Evolutionary conservation across 2,888 invertebrate species (phyloP), one percentile per base, ranked within the genome.

Genomic region (Drosophila melanosoma): DNA sequence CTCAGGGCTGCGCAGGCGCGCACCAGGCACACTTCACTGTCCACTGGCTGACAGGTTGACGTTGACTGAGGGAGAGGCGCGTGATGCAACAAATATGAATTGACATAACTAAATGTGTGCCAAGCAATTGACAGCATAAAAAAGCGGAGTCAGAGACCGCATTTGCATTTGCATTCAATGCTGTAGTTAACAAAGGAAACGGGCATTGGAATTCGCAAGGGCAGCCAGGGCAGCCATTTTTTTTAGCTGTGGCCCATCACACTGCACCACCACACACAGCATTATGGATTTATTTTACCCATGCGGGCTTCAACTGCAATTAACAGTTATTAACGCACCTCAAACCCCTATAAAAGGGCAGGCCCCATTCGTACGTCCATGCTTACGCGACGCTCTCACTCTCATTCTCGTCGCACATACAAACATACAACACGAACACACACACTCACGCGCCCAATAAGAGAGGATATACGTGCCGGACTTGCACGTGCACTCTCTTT

Each of bases 401-500:
- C 72, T 76, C 64, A 64, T 63, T 74, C 63, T 66, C 52, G 12
- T 42, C 53, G 10, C 23, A 23, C 52, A 40, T 33, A 57, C 63
- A 45, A 56, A 33, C 62, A 61, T 35, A 54, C 59, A 52, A 45
- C 32, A 23, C 35, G 64, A 42, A 40, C 59, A 23, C 59, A 58
- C 42, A 54, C 61, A 53, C 69, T 33, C 33, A 33, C 23, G 20
- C 38, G 36, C 38, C 20, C 48, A 20, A 26, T 45, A 59, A 63
- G 61, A 71, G 48, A 35, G 26, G 56, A 29, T 45, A 68, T 36
- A 62, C 36, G 51, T 32, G 59, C 38, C 36, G 59, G 48, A 63
- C 59, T 36, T 38, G 78, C 86, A 87, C 84, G 83, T 79, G 79
- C 72, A 60, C 87, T 81, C 82, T 87, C 72, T 61, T 68, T 29